These are phyloP conservation scores for Stenodema calcarata DNA, from an alignment of 2,888 invertebrate genomes.

Conservation along the genomic window DNA sequence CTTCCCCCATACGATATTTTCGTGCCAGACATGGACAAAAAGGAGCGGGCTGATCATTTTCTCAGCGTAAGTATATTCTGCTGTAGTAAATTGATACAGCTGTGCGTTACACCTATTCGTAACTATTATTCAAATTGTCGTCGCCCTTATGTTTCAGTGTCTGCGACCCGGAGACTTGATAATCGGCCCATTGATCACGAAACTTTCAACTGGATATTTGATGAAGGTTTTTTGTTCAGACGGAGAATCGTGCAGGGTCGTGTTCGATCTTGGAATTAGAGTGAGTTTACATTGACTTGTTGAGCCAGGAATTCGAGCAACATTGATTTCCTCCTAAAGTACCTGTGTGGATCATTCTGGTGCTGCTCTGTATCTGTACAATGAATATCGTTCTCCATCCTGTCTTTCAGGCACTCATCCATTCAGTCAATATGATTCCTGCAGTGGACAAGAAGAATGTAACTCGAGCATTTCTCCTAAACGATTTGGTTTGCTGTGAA, in stretches of 20 bases:
- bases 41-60: slow-evolving; percentile 78
- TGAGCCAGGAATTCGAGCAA: no score
- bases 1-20: slow-evolving; percentile 89
- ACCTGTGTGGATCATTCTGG: no score
- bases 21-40: slow-evolving; percentile 75
- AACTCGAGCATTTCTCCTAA: slow-evolving; percentile 78
- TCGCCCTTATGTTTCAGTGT: slow-evolving; percentile 56
- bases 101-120: no score
- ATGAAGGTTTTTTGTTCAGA: slow-evolving; percentile 85
- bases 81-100: no score
- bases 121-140: no score
- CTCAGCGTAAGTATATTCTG: slow-evolving; percentile 73
- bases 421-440: slow-evolving; percentile 70
- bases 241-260: slow-evolving; percentile 77
- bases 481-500: slow-evolving; percentile 88
- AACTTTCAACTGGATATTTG: slow-evolving; percentile 75
- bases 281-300: slow-evolving; percentile 63
- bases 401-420: slow-evolving; percentile 62
- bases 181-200: slow-evolving; percentile 78
- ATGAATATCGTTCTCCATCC: no score
- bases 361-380: no score
- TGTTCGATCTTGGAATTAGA: slow-evolving; percentile 86
- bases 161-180: slow-evolving; percentile 71
- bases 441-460: slow-evolving; percentile 82
- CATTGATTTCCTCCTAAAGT: no score